phyloP scores from a whole-genome alignment of 2,888 invertebrate species.

The Brenthis hecate region DNA sequence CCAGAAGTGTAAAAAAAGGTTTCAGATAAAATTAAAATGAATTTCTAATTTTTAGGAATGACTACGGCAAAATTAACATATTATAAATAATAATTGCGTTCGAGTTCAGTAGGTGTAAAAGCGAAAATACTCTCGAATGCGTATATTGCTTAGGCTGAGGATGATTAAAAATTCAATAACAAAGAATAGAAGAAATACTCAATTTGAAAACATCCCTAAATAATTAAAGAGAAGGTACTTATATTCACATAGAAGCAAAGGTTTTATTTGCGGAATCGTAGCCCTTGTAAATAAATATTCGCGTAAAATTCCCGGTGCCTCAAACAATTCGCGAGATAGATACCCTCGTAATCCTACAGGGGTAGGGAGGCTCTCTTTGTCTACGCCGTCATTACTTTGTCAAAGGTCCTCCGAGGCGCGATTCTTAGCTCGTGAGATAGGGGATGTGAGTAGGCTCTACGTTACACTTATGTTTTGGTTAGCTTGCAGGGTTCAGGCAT shows the following conservation, averaged over 20 bases:
- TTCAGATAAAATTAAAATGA: too few relatives aligned
- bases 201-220: background rate
- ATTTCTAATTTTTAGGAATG: too few relatives aligned
- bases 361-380: constrained; percentile 57
- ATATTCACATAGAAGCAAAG: constrained; percentile 5
- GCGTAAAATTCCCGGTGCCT: constrained; percentile 46
- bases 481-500: constrained; percentile 37
- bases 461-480: constrained; percentile 43
- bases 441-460: constrained; percentile 40
- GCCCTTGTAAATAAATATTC: constrained; percentile 41
- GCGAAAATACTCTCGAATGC: too few relatives aligned
- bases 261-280: constrained; percentile 10
- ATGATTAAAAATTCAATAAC: too few relatives aligned
- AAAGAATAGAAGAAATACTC: too few relatives aligned
- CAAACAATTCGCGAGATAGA: constrained; percentile 51
- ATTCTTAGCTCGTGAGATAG: constrained; percentile 42
- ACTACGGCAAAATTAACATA: too few relatives aligned
- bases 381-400: constrained; percentile 77
- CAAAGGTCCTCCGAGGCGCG: constrained; percentile 67
- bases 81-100: too few relatives aligned
- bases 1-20: too few relatives aligned
- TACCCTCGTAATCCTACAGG: constrained; percentile 45
- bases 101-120: too few relatives aligned
- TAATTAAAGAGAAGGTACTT: constrained; percentile 13
- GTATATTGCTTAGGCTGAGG: too few relatives aligned